Conservation (phyloP, 2,113 vertebrate species). For the Micromys minutus region DNA sequence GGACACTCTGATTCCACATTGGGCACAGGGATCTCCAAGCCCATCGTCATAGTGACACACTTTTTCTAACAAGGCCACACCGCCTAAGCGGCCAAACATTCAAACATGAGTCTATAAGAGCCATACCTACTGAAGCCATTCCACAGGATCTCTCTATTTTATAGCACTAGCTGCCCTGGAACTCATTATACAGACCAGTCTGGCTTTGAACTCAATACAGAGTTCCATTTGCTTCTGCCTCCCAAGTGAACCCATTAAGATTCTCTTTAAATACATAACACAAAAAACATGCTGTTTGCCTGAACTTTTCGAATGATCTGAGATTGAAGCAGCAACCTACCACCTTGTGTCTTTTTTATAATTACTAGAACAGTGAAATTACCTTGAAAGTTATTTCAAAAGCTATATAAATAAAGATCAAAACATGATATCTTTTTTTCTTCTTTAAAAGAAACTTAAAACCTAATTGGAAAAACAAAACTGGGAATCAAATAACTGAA, state of each 20-base stretch:
- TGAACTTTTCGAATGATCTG: constrained; percentile 20
- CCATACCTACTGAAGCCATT: too few species aligned
- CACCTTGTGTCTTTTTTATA: constrained; percentile 7
- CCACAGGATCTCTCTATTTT: not conserved
- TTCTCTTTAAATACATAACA: not conserved
- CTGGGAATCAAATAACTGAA: not conserved
- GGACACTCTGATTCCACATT: too few species aligned
- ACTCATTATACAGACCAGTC: not conserved
- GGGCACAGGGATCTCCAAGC: too few species aligned
- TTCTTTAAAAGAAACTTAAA: constrained; percentile 53
- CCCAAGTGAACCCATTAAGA: too few species aligned
- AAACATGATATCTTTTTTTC: not conserved
- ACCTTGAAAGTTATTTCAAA: constrained; percentile 9
- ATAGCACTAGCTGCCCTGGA: not conserved
- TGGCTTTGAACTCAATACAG: not conserved
- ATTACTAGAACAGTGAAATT: constrained; percentile 49
- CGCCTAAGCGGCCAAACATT: too few species aligned
- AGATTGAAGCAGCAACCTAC: not conserved
- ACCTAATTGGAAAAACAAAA: not conserved
- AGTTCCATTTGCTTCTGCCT: not conserved
- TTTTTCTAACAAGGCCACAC: too few species aligned
- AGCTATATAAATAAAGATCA: constrained; percentile 51
- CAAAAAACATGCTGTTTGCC: not conserved
- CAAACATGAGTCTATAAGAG: too few species aligned
- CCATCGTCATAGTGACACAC: too few species aligned